Evolutionary conservation across 2,888 invertebrate genomes (phyloP), one percentile per base, ranked within the genome.

Genomic region (Trichacis sp.): DNA sequence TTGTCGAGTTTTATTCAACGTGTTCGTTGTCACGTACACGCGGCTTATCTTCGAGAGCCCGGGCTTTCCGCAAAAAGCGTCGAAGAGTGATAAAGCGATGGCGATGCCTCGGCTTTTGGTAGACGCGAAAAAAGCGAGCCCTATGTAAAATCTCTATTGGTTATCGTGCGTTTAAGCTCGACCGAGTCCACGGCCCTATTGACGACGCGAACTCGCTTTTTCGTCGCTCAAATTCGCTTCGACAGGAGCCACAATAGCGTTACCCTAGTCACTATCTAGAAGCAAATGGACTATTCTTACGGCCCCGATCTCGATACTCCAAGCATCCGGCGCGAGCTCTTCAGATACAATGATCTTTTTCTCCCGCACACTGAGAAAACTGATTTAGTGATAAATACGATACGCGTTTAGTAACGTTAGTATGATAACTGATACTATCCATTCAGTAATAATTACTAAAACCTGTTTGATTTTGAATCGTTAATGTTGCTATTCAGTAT

Each of bases 131-230:
- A 58, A 62, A 62, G 54, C 33, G n/a, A n/a, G 56, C 54, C 53
- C 46, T 42, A 51, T 43, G 51, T 55, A 48, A 58, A 63, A 67
- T 63, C 53, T 56, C 62, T 45, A 63, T 62, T 63, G 67, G 62
- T 63, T 67, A 67, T 67, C 67, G 49, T 63, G 56, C 56, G 59
- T 63, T 67, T 59, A 67, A 59, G 67, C 62, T 67, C 56, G 67
- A 63, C 63, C 63, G 67, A 59, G 42, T 63, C 56, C 46, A 53
- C 55, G 63, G 54, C 62, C 49, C 45, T 51, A 53, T 56, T 42
- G 59, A 53, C 49, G 52, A 64, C 55, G 50, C 55, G 58, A 59
- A 58, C 61, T 59, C 62, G 40, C 62, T 66, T 66, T 66, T 66
- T 33, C 33, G 58, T 62, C 52, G 55, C 48, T 8, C 15, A 24